phyloP scores from a whole-genome alignment of 2,797 vertebrate species.

The Pempheris klunzingeri region DNA sequence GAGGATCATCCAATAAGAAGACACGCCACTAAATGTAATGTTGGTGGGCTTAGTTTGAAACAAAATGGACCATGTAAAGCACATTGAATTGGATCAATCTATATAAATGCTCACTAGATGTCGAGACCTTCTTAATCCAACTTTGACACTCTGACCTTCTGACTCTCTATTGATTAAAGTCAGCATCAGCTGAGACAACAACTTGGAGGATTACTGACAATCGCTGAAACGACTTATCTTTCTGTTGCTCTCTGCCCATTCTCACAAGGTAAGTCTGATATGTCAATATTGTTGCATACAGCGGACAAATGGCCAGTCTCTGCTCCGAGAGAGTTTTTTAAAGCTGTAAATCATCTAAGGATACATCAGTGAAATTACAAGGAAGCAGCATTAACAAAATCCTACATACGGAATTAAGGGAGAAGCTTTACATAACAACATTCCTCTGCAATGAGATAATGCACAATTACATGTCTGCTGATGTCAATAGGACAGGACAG shows the following conservation, averaged over 20 bases:
- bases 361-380: conserved; percentile 77
- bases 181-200: conserved; percentile 20
- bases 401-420: conserved; percentile 69
- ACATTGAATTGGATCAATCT: conserved; percentile 17
- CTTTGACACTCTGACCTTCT: conserved; percentile 40
- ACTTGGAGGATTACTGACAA: conserved; percentile 51
- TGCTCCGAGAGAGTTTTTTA: conserved; percentile 47
- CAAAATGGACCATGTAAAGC: conserved; percentile 2
- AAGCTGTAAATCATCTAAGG: conserved; percentile 72
- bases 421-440: conserved; percentile 71
- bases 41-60: background rate
- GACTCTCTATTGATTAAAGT: conserved; percentile 50
- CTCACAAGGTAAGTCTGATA: background rate
- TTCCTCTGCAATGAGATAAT: conserved; percentile 66
- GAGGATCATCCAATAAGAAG: background rate
- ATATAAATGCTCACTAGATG: conserved; percentile 34
- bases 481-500: background rate
- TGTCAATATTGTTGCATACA: conserved; percentile 12
- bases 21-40: background rate
- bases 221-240: conserved; percentile 29
- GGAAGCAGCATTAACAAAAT: conserved; percentile 67
- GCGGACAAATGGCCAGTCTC: conserved; percentile 47
- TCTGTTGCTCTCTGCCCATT: conserved; percentile 5
- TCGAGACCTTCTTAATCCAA: conserved; percentile 37
- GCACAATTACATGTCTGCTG: conserved; percentile 49